phyloP scores from a whole-genome alignment of 2,888 invertebrate species.

The Zygogramma bicolorata region DNA sequence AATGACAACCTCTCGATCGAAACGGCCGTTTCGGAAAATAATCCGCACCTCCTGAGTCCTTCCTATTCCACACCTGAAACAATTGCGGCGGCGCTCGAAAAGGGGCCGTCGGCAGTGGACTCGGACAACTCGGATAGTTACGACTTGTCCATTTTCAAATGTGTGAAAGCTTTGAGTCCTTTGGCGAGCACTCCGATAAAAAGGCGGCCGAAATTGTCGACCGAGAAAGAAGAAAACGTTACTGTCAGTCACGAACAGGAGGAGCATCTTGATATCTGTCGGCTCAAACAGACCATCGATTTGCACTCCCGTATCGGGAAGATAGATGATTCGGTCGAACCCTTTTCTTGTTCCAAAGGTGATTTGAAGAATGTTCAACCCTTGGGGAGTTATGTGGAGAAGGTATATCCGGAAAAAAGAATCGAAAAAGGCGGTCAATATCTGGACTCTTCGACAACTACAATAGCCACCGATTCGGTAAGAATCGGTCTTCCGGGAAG shows the following conservation, averaged over 20 bases:
- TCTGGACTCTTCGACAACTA: no score
- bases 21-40: not conserved
- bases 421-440: no score
- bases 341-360: no score
- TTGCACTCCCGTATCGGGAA: not conserved
- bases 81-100: no score
- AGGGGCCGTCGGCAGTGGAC: no score
- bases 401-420: no score
- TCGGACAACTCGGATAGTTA: constrained; percentile 7
- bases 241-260: not conserved
- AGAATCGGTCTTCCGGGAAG: no score
- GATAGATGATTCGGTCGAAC: not conserved
- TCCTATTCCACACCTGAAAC: no score
- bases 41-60: not conserved
- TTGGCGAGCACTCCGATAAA: constrained; percentile 26
- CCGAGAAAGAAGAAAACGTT: not conserved
- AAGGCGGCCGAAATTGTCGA: not conserved
- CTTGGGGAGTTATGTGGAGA: no score
- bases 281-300: not conserved
- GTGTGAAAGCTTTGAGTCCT: constrained; percentile 36
- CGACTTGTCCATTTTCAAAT: constrained; percentile 9
- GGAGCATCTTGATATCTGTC: not conserved
- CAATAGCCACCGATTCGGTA: no score
- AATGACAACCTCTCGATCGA: not conserved
- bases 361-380: no score